A percentile compares a stretch with the other conserved stretches of the same genome.
These are phyloP conservation scores for Neodiprion pinetum DNA, from an alignment of 1,140 invertebrate genomes.

Conservation along the genomic window DNA sequence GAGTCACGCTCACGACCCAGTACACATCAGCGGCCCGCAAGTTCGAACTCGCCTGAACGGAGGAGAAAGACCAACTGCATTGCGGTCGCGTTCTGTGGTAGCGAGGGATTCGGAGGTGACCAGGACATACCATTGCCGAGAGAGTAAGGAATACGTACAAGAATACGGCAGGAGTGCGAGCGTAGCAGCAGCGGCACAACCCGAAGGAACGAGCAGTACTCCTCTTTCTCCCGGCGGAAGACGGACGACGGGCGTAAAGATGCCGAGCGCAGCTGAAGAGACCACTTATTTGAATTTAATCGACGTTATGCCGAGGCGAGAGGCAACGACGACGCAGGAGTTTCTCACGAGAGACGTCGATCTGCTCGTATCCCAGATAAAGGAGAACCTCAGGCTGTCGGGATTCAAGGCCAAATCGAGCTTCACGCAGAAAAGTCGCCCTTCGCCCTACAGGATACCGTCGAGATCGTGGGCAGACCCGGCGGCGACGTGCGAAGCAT, in stretches of 20 bases:
- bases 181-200: no score
- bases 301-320: constrained; percentile 49
- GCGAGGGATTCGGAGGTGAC: no score
- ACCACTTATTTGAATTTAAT: constrained; percentile 51
- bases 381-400: constrained; percentile 71
- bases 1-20: not conserved
- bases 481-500: constrained; percentile 52
- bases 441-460: constrained; percentile 70
- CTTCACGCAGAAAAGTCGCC: constrained; percentile 56
- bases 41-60: no score
- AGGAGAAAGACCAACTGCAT: no score
- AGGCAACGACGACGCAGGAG: constrained; percentile 51
- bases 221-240: no score
- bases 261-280: constrained; percentile 56
- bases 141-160: no score
- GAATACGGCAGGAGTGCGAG: no score
- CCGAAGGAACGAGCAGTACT: no score
- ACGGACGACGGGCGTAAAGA: constrained; percentile 20
- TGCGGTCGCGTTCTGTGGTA: no score
- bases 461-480: constrained; percentile 59
- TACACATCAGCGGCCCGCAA: not conserved
- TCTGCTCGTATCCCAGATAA: constrained; percentile 73
- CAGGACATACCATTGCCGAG: no score
- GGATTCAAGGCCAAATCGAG: constrained; percentile 56
- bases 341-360: constrained; percentile 68